A percentile compares a stretch with the other conserved stretches of the same genome.
These are phyloP conservation scores for Tachuris rubrigastra DNA, from an alignment of 2,113 vertebrate species.

Conservation along the genomic window DNA sequence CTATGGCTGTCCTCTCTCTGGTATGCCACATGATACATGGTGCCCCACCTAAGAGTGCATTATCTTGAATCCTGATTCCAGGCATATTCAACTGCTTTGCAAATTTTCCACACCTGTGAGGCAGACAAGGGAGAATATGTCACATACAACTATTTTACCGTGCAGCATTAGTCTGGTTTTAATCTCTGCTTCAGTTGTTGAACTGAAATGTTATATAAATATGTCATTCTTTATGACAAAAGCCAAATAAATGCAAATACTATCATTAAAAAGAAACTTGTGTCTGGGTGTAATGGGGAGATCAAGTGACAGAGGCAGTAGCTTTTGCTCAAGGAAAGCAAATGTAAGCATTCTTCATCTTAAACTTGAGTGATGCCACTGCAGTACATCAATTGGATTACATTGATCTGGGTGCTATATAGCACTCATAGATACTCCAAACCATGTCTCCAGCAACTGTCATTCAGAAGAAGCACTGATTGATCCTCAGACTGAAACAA, in stretches of 20 bases:
- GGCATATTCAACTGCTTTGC: neutral
- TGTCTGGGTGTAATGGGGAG: neutral
- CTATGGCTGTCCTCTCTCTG: accelerated
- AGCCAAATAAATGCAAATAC: conserved; percentile 41
- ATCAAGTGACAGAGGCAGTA: neutral
- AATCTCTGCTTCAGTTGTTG: neutral
- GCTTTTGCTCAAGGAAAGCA: neutral
- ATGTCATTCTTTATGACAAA: conserved; percentile 44
- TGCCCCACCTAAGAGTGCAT: too few species aligned
- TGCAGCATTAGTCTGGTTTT: neutral
- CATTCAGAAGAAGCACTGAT: neutral
- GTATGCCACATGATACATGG: accelerated
- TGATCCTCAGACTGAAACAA: neutral
- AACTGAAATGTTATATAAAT: conserved; percentile 38
- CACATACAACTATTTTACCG: neutral
- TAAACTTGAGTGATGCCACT: neutral
- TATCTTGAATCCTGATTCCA: neutral
- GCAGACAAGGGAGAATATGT: neutral
- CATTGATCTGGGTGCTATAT: neutral
- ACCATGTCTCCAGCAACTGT: neutral
- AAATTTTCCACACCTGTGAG: neutral
- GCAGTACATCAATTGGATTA: neutral
- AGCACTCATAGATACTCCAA: neutral
- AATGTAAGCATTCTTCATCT: accelerated
- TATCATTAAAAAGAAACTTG: conserved; percentile 24